A percentile compares a stretch with the other conserved stretches of the same genome.
Conservation (phyloP, 2,797 vertebrate genomes). For the Centroberyx gerrardi region DNA sequence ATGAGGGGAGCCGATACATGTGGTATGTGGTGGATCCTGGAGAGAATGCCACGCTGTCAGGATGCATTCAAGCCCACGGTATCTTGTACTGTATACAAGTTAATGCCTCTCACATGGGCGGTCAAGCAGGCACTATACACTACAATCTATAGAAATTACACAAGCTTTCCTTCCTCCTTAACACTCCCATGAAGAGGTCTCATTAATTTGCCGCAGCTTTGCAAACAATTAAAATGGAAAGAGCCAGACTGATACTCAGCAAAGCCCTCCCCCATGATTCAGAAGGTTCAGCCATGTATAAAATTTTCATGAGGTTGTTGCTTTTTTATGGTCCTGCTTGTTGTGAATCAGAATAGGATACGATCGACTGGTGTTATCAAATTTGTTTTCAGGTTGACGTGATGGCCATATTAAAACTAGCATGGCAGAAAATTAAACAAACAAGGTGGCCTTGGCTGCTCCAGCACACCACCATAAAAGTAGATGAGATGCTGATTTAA, state of each 20-base stretch:
- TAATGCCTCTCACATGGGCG: conserved; percentile 34
- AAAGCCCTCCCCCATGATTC: conserved; percentile 35
- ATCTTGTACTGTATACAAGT: conserved; percentile 7
- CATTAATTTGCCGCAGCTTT: conserved; percentile 61
- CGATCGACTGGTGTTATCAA: conserved; percentile 53
- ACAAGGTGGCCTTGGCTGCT: conserved; percentile 59
- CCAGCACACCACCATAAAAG: conserved; percentile 30
- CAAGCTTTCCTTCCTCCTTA: conserved; percentile 30
- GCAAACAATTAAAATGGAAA: conserved; percentile 62
- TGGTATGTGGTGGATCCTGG: background rate
- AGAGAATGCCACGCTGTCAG: background rate
- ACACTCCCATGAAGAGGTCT: conserved; percentile 50
- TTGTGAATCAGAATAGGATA: conserved; percentile 53
- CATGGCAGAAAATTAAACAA: conserved; percentile 78
- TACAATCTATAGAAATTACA: conserved; percentile 40
- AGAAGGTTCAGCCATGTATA: conserved; percentile 59
- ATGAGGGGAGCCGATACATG: background rate
- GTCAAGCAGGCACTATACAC: conserved; percentile 25
- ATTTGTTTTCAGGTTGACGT: conserved; percentile 51
- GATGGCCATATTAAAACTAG: conserved; percentile 73
- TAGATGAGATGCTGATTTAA: conserved; percentile 60
- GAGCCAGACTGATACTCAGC: conserved; percentile 34
- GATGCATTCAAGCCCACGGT: conserved; percentile 5
- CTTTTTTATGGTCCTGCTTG: conserved; percentile 44
- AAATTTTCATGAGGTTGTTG: conserved; percentile 67